Base-by-base conservation (phyloP, 2,113 vertebrate species). In the Cyprinodon variegatus region DNA sequence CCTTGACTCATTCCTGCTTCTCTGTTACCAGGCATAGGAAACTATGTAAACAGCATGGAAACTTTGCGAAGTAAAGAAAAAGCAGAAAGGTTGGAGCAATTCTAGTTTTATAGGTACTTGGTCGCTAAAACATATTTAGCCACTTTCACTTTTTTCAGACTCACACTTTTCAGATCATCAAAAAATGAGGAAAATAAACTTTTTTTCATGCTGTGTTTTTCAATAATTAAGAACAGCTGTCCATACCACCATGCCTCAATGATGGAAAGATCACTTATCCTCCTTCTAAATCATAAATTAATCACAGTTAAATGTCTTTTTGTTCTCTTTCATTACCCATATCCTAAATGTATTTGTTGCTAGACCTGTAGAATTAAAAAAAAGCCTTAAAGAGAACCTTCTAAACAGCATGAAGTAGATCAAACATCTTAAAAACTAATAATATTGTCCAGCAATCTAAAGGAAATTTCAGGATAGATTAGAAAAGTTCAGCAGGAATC, bases 1-100 rank as follows among this genome's bases (percentile, higher is more conserved):
- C 46, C 65, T 50, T 8, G 65, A 76, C 75, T 62, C 22, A 41
- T 66, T 65, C 72, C 77, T 29, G 10, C 72, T 68, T 65, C 79
- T 91, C 87, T 87, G 84, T 91, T 79, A 72, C 57, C 37, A 65
- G 68, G 77, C 48, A 68, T 66, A 48, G 72, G 65, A 84, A 81
- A 78, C 66, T 46, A 46, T 86, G 79, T 69, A 86, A 83, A 80
- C 64, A 82, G 41, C 40, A 39, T 14, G 41, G 3, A 37, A 70
- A 46, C 20, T 53, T 61, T 76, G 41, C 39, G 66, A 63, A 78
- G 53, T 43, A 40, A 82, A 57, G 2, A 13, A 62, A 41, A 43
- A 40, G 50, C 22, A 66, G 39, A 64, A 61, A 67, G 39, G 36
- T 6, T n/a, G 20, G 17, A 22, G n/a, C 4, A 61, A 65, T 46